These are phyloP conservation scores for Brienomyrus longianalis DNA, from an alignment of 2,113 vertebrate species.

Conservation along the genomic window DNA sequence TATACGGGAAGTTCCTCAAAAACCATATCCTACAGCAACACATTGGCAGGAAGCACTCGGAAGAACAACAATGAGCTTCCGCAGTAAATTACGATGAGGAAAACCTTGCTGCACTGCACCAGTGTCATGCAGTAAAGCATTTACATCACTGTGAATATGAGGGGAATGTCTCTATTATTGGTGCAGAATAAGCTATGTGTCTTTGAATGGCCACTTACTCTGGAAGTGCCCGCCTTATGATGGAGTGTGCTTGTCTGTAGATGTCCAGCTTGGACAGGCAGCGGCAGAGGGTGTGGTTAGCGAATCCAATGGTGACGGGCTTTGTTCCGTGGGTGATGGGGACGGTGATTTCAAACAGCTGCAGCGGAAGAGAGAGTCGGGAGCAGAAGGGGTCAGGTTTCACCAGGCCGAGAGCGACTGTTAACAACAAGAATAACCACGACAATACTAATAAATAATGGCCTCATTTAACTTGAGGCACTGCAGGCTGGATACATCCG, in stretches of 20 bases:
- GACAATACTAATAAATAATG: background rate
- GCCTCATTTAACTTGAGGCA: background rate
- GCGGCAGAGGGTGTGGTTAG: slow-evolving; percentile 91
- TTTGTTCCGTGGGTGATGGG: slow-evolving; percentile 83
- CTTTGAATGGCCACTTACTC: slow-evolving; percentile 68
- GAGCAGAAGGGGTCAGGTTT: slow-evolving; percentile 32
- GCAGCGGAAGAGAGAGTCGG: slow-evolving; percentile 36
- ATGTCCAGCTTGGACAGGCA: slow-evolving; percentile 93
- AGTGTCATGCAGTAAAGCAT: background rate
- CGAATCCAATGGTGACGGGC: slow-evolving; percentile 88
- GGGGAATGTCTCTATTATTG: background rate
- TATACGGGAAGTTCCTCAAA: slow-evolving; percentile 23
- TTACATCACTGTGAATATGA: no score
- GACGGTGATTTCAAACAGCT: slow-evolving; percentile 96
- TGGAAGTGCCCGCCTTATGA: slow-evolving; percentile 85
- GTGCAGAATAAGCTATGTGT: background rate
- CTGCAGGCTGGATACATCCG: background rate
- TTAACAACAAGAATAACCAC: no score
- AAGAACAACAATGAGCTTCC: slow-evolving; percentile 26
- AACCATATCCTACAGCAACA: slow-evolving; percentile 27
- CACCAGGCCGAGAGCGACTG: no score
- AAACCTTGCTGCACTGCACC: background rate
- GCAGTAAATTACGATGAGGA: slow-evolving; percentile 12
- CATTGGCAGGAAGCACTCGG: slow-evolving; percentile 25
- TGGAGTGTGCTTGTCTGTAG: slow-evolving; percentile 90